Percentiles rank a stretch among this genome's conserved stretches.
These are phyloP conservation scores for Casuarius casuarius DNA, from an alignment of 2,113 vertebrate species.

Conservation along the genomic window DNA sequence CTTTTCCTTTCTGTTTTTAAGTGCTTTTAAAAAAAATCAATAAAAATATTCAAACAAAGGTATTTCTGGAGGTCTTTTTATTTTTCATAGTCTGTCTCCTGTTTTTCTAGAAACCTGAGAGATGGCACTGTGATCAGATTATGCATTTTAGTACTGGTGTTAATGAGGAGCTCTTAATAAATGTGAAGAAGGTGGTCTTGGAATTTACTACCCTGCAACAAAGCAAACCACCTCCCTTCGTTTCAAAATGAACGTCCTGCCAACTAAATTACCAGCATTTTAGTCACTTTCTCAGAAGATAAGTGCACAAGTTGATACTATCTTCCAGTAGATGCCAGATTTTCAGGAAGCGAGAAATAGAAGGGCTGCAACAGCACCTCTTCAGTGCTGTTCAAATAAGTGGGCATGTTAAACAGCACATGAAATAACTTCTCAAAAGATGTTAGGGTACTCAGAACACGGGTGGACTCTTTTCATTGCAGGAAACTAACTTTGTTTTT, in stretches of 20 bases:
- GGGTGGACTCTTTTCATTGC: background rate
- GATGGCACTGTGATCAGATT: background rate
- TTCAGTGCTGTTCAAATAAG: background rate
- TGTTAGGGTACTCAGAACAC: background rate
- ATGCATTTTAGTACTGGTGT: background rate
- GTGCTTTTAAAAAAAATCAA: background rate
- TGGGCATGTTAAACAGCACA: background rate
- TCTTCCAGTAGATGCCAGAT: background rate
- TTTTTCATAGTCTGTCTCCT: background rate
- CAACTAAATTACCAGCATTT: background rate
- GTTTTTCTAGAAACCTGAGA: background rate
- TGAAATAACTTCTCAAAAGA: background rate
- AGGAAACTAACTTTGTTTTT: background rate
- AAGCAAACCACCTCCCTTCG: background rate
- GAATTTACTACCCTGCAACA: background rate
- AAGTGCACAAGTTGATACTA: background rate
- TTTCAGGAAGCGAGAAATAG: fast-evolving
- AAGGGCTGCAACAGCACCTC: background rate
- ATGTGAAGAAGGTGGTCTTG: background rate
- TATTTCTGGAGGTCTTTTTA: background rate
- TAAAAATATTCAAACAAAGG: background rate
- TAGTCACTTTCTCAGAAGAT: background rate
- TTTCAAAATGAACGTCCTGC: background rate
- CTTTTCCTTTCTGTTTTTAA: background rate
- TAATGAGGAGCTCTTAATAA: background rate